Evolutionary conservation across 2,888 invertebrate genomes (phyloP).

Genomic region (Pandemis corylana): DNA sequence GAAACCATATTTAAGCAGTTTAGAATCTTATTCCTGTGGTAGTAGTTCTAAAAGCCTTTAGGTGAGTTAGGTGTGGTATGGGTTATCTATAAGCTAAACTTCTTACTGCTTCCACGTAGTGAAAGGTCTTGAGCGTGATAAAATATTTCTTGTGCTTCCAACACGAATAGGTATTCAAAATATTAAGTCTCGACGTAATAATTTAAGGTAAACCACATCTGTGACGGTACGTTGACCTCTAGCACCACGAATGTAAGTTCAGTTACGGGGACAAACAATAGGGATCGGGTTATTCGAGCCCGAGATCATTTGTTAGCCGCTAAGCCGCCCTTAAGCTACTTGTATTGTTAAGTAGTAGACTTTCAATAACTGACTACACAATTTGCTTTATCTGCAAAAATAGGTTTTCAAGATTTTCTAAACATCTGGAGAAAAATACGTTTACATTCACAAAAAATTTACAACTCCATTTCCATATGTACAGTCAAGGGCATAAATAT

Average conservation of each 20-base stretch:
- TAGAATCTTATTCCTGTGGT: background rate
- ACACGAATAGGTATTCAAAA: conserved; percentile 24
- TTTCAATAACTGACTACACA: background rate
- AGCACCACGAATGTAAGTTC: conserved; percentile 1
- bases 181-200: conserved; percentile 24
- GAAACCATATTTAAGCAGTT: background rate
- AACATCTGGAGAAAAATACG: no score
- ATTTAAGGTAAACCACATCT: conserved; percentile 26
- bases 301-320: background rate
- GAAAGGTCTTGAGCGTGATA: background rate
- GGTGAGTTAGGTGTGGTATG: background rate
- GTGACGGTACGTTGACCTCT: conserved; percentile 19
- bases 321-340: background rate
- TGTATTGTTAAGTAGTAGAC: background rate
- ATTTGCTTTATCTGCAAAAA: background rate
- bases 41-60: background rate
- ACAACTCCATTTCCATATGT: no score
- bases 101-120: background rate
- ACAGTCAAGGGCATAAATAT: no score
- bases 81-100: background rate
- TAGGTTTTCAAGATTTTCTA: no score
- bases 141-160: conserved; percentile 10
- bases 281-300: conserved; percentile 2
- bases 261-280: conserved; percentile 8
- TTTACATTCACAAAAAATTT: no score